Conservation (phyloP, 35 echinoderm and acorn worm species). For the Lytechinus variegatus region DNA sequence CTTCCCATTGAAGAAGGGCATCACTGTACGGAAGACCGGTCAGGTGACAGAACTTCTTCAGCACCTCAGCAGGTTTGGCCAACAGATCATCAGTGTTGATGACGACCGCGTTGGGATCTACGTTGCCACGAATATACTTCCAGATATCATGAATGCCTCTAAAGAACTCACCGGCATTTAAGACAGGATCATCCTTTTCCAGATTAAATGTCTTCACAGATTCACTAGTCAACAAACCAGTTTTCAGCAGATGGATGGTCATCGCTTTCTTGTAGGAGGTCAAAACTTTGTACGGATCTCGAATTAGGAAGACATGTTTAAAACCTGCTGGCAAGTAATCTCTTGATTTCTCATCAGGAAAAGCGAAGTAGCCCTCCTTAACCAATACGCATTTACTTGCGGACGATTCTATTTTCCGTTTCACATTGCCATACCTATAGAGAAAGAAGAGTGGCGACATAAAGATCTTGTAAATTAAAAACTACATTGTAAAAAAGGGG, state of each 20-base stretch:
- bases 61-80: slow-evolving; percentile 38
- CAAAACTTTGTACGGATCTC: slow-evolving; percentile 59
- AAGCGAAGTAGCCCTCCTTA: background rate
- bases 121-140: slow-evolving; percentile 44
- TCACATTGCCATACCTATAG: background rate
- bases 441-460: background rate
- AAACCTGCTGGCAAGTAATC: slow-evolving; percentile 56
- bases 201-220: slow-evolving; percentile 30
- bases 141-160: slow-evolving; percentile 25
- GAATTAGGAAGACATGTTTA: slow-evolving; percentile 65
- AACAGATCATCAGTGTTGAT: slow-evolving; percentile 66
- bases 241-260: background rate
- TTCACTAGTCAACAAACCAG: background rate
- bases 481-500: no score
- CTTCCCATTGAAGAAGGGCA: slow-evolving; percentile 55
- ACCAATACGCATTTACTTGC: background rate
- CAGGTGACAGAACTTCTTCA: slow-evolving; percentile 47
- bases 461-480: no score
- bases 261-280: slow-evolving; percentile 49
- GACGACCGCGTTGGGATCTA: slow-evolving; percentile 49
- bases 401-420: background rate
- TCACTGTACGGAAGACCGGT: slow-evolving; percentile 51
- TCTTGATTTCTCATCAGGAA: background rate
- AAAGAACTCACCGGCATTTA: slow-evolving; percentile 9
- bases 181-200: background rate